phyloP scores from a whole-genome alignment of 1,140 invertebrate species.

The Drosophila simulans region DNA sequence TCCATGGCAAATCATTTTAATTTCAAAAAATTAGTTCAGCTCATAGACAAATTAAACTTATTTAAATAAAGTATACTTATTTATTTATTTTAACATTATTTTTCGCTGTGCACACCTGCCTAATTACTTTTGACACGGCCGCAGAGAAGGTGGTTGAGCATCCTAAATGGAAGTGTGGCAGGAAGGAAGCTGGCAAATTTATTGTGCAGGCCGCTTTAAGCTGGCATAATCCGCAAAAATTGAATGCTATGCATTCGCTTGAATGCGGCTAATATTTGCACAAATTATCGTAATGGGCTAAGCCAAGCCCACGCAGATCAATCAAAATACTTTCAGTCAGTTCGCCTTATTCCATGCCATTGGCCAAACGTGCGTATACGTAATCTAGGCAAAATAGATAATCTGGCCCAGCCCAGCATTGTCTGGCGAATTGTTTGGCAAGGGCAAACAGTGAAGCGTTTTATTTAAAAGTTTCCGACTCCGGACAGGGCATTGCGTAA shows the following conservation, averaged over 20 bases:
- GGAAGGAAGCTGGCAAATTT: conserved; percentile 8
- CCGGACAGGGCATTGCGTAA: conserved; percentile 31
- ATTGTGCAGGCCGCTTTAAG: conserved; percentile 19
- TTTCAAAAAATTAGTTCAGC: too few species aligned
- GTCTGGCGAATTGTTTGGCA: conserved; percentile 51
- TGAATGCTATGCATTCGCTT: conserved; percentile 22
- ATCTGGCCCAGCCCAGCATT: conserved; percentile 22
- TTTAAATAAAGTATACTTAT: neutral
- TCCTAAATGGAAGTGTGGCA: neutral
- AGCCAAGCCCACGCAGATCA: conserved; percentile 32
- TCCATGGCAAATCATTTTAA: too few species aligned
- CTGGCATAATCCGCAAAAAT: conserved; percentile 17
- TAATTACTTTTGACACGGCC: conserved; percentile 32
- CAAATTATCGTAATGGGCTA: conserved; percentile 47
- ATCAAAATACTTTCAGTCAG: conserved; percentile 53
- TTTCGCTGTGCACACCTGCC: neutral
- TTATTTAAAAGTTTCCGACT: conserved; percentile 44
- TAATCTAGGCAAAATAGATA: conserved; percentile 47
- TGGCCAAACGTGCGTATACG: conserved; percentile 66
- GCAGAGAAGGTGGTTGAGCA: neutral
- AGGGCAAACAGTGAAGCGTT: conserved; percentile 53
- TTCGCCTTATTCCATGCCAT: conserved; percentile 37
- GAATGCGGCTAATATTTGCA: conserved; percentile 21
- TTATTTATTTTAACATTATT: neutral
- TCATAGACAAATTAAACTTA: neutral